phyloP scores from a whole-genome alignment of 2,113 vertebrate genomes.

The Colossoma macropomum region DNA sequence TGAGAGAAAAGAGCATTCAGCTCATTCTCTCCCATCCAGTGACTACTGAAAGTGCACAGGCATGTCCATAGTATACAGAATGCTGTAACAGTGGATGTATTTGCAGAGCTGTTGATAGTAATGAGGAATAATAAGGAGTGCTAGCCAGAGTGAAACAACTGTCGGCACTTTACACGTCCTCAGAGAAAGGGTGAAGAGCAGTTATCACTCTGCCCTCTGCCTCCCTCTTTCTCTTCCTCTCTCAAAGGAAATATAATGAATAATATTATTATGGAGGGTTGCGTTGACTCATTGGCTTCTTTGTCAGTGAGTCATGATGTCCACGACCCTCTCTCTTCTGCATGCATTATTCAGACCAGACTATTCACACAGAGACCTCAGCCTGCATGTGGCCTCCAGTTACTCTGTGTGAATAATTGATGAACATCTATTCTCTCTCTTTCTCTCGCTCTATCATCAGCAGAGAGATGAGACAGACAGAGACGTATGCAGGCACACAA shows the following conservation, averaged over 20 bases:
- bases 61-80: too few relatives aligned
- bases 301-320: slow-evolving; percentile 40
- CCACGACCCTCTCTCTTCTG: slow-evolving; percentile 5
- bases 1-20: too few relatives aligned
- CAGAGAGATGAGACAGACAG: slow-evolving; percentile 27
- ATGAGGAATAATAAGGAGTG: not conserved
- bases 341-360: slow-evolving; percentile 55
- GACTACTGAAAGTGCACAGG: too few relatives aligned
- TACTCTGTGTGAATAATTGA: slow-evolving; percentile 55
- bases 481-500: not conserved
- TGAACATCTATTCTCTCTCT: slow-evolving; percentile 32
- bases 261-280: slow-evolving; percentile 13
- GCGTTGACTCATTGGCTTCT: slow-evolving; percentile 12
- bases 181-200: not conserved
- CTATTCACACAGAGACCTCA: slow-evolving; percentile 46
- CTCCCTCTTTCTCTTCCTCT: not conserved
- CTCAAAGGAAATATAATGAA: not conserved
- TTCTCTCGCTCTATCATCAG: slow-evolving; percentile 31
- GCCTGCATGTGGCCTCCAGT: slow-evolving; percentile 46
- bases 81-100: too few relatives aligned
- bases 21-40: too few relatives aligned
- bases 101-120: not conserved
- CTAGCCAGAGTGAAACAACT: not conserved
- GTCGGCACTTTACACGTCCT: not conserved
- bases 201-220: too few relatives aligned